Evolutionary conservation across 2,797 vertebrate genomes (phyloP).

Genomic region (Chaenodraco wilsoni): DNA sequence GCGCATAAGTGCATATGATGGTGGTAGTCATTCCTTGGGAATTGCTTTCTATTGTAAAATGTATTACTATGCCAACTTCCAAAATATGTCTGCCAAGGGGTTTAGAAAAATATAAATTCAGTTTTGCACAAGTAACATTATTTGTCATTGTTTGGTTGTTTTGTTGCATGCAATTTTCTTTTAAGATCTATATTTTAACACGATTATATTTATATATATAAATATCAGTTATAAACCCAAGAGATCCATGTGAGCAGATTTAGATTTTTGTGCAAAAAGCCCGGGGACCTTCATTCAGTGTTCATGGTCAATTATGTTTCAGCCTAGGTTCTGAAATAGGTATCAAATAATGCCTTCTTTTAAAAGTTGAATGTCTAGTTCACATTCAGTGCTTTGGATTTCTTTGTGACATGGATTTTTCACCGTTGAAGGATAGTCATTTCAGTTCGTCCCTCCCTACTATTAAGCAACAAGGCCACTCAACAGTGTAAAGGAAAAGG

Average conservation of each 20-base stretch:
- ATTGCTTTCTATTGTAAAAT: conserved; percentile 13
- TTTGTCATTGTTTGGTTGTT: conserved; percentile 16
- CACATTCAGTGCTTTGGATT: conserved; percentile 2
- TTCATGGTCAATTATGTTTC: background rate
- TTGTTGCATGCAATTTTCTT: background rate
- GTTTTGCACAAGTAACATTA: background rate
- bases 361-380: background rate
- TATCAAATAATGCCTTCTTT: background rate
- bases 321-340: too few relatives aligned
- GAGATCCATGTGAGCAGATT: background rate
- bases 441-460: background rate
- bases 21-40: conserved; percentile 19
- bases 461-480: conserved; percentile 9
- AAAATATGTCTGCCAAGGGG: conserved; percentile 5
- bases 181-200: background rate
- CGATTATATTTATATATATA: background rate
- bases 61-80: conserved; percentile 18
- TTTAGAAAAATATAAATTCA: conserved; percentile 7
- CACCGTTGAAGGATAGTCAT: conserved; percentile 23
- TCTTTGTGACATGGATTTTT: background rate
- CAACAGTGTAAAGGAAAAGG: background rate
- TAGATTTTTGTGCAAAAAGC: too few relatives aligned
- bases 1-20: background rate
- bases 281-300: background rate
- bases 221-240: background rate